These are phyloP conservation scores for Lepus timidus DNA, from an alignment of 2,113 vertebrate species.

Conservation along the genomic window DNA sequence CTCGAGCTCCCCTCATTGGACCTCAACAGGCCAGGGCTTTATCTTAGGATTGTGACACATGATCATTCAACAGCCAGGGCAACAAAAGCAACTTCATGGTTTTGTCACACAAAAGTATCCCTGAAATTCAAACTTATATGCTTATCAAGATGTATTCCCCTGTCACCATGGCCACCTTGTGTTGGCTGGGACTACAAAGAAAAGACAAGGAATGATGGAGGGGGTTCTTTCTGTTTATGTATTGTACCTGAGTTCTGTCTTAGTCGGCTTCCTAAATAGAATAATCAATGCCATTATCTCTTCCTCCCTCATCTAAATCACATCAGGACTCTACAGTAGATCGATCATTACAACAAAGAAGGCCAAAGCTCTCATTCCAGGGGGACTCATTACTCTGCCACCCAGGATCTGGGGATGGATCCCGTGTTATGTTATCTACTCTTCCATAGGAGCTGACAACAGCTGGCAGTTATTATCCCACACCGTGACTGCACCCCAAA, in stretches of 20 bases:
- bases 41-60: slow-evolving; percentile 38
- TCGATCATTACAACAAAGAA: slow-evolving; percentile 91
- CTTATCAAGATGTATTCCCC: slow-evolving; percentile 85
- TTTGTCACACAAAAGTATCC: slow-evolving; percentile 50
- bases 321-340: slow-evolving; percentile 87
- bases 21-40: slow-evolving; percentile 55
- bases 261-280: slow-evolving; percentile 89
- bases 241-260: slow-evolving; percentile 88
- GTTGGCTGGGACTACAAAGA: slow-evolving; percentile 78
- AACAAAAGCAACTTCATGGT: not conserved
- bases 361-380: slow-evolving; percentile 83
- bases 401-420: slow-evolving; percentile 86
- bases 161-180: slow-evolving; percentile 67
- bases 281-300: slow-evolving; percentile 93
- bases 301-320: slow-evolving; percentile 91
- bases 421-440: slow-evolving; percentile 86
- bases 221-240: slow-evolving; percentile 77
- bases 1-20: slow-evolving; percentile 17
- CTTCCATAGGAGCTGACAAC: slow-evolving; percentile 87
- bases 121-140: slow-evolving; percentile 64
- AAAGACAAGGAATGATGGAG: slow-evolving; percentile 83
- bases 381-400: slow-evolving; percentile 90
- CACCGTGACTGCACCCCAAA: slow-evolving; percentile 64
- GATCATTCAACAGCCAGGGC: slow-evolving; percentile 55
- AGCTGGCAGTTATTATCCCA: slow-evolving; percentile 86